A percentile compares a stretch with the other conserved stretches of the same genome.
phyloP scores from a whole-genome alignment of 2,888 invertebrate species.

The Drosophila dives region DNA sequence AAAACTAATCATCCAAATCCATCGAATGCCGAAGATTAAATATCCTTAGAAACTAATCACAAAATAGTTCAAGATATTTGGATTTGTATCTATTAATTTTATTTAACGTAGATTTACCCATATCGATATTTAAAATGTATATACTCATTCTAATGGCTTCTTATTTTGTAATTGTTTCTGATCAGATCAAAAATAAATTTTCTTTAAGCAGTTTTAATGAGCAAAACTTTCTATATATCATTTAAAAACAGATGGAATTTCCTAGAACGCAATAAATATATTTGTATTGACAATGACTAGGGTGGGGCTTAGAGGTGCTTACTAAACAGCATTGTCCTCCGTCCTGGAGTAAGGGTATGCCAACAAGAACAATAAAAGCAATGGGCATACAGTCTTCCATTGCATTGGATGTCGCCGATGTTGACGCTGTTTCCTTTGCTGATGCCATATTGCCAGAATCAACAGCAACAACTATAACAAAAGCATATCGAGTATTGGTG shows the following conservation, averaged over 20 bases:
- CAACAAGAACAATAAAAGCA: not conserved
- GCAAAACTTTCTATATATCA: not conserved
- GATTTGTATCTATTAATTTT: not conserved
- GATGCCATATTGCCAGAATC: conserved; percentile 33
- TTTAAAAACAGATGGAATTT: not conserved
- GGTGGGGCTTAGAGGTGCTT: not conserved
- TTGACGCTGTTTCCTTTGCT: conserved; percentile 38
- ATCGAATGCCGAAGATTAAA: conserved; percentile 20
- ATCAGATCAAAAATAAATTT: not conserved
- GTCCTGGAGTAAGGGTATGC: not conserved
- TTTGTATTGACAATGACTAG: too few relatives aligned
- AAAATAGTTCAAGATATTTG: not conserved
- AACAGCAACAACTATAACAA: conserved; percentile 17
- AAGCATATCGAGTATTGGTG: conserved; percentile 3
- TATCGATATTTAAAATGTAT: not conserved
- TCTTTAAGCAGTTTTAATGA: not conserved
- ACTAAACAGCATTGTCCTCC: not conserved
- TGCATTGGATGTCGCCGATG: conserved; percentile 32
- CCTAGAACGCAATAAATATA: not conserved
- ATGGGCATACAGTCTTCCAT: conserved; percentile 10
- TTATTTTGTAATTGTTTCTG: not conserved
- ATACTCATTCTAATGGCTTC: not conserved
- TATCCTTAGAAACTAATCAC: conserved; percentile 26
- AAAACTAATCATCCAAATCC: conserved; percentile 9
- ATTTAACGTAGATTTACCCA: not conserved